phyloP scores from a whole-genome alignment of 2,888 invertebrate genomes.

The Temnothorax unifasciatus region DNA sequence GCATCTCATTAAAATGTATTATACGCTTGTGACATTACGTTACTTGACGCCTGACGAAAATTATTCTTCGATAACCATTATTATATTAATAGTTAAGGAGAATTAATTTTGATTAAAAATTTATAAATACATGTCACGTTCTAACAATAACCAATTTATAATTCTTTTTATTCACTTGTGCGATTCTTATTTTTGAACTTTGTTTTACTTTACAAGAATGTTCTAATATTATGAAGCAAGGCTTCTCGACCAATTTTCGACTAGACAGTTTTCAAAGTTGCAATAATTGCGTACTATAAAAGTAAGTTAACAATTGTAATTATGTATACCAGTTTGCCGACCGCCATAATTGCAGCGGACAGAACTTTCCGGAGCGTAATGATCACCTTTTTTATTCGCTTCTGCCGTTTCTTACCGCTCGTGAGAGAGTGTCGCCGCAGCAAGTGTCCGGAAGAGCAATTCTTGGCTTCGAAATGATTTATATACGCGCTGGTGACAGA shows the following conservation, averaged over 20 bases:
- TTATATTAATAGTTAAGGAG: background rate
- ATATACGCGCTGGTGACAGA: slow-evolving; percentile 44
- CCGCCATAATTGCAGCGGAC: slow-evolving; percentile 39
- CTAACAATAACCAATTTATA: background rate
- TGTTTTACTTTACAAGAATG: background rate
- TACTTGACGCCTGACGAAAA: background rate
- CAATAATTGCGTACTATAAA: background rate
- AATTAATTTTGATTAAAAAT: slow-evolving; percentile 19
- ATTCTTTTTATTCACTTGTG: background rate
- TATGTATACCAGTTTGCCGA: slow-evolving; percentile 23
- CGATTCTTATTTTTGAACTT: background rate
- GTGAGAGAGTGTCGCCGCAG: slow-evolving; percentile 54
- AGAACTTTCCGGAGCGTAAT: slow-evolving; percentile 57
- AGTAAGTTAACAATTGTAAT: slow-evolving; percentile 1
- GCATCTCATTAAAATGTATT: background rate
- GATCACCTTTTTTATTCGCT: slow-evolving; percentile 46
- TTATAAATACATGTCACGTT: background rate
- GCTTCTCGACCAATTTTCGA: background rate
- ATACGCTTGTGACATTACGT: background rate
- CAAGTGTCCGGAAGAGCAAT: slow-evolving; percentile 40
- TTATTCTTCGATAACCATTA: background rate
- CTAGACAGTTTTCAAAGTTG: background rate
- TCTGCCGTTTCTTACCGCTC: slow-evolving; percentile 50
- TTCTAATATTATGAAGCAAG: background rate
- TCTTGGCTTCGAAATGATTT: slow-evolving; percentile 54